Evolutionary conservation across 92 coral and sea anemone species (phyloP), one percentile per base, ranked within the genome.

Genomic region (Plumapathes pennacea): DNA sequence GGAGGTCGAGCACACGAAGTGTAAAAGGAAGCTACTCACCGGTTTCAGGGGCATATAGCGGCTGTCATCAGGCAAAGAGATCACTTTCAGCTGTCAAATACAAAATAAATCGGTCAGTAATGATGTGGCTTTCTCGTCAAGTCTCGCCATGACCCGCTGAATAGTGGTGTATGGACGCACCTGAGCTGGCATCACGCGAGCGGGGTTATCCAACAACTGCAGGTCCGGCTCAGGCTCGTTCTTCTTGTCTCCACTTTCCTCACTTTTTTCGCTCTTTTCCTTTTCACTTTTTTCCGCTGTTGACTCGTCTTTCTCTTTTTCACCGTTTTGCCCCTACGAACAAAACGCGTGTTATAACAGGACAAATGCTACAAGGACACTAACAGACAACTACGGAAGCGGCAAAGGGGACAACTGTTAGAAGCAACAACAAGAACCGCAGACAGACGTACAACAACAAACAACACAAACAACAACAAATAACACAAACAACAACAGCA

Each of bases 111-210:
- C 26, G 12, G 29, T 60, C 11, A 28, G 10, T 14, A 22, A 9
- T 44, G 22, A 44, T n/a, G n/a, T n/a, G n/a, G n/a, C n/a, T n/a
- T n/a, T n/a, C n/a, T n/a, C n/a, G n/a, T n/a, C n/a, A n/a, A n/a
- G n/a, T n/a, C n/a, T n/a, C n/a, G n/a, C n/a, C n/a, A n/a, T n/a
- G n/a, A n/a, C n/a, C n/a, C n/a, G n/a, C n/a, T n/a, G n/a, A n/a
- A n/a, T n/a, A n/a, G n/a, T n/a, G n/a, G n/a, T n/a, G n/a, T 8
- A 29, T 21, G 9, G 32, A 38, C 79, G 24, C 51, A 89, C 98
- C 92, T 92, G 98, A 10, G 92, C 81, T 27, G 90, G 81, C 52
- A 92, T 75, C 8, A 89, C 98, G 36, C 98, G 84, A 50, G 98
- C 90, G 19, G 98, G 98, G 56, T 92, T 92, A 31, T 92, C 98